phyloP scores from a whole-genome alignment of 2,113 vertebrate genomes.

The Furnarius figulus region DNA sequence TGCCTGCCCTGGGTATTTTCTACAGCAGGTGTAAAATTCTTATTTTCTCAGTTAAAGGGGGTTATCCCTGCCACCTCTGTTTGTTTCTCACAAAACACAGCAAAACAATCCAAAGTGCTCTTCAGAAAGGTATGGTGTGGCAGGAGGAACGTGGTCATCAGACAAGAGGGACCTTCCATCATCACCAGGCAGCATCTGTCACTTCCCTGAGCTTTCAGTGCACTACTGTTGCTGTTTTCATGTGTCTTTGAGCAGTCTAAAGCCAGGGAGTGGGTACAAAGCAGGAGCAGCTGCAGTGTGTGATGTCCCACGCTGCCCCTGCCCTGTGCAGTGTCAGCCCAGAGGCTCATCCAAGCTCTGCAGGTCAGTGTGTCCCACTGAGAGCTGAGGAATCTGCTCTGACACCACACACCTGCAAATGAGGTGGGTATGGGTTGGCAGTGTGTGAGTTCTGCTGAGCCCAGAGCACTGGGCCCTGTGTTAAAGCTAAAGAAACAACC shows the following conservation, averaged over 20 bases:
- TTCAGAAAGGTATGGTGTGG: not conserved
- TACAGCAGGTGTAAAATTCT: not conserved
- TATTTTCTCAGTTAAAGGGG: not conserved
- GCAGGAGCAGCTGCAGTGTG: not conserved
- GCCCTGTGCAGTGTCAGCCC: not conserved
- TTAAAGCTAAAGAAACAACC: not conserved
- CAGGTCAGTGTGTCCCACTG: not conserved
- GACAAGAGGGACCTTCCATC: not conserved
- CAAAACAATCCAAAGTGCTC: too few relatives aligned
- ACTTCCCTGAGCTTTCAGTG: not conserved
- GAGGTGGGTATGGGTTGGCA: not conserved
- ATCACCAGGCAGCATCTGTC: not conserved
- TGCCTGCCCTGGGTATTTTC: fast-evolving
- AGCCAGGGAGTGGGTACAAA: fast-evolving
- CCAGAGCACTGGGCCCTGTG: not conserved
- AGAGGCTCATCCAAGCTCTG: not conserved
- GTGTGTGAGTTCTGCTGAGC: fast-evolving
- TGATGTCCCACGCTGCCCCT: not conserved
- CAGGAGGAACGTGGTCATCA: not conserved
- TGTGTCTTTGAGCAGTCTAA: not conserved
- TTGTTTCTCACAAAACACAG: not conserved
- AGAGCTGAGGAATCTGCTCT: not conserved
- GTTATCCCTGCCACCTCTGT: too few relatives aligned
- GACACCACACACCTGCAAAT: not conserved
- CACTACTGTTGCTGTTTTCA: fast-evolving